Evolutionary conservation across 1,140 invertebrate species (phyloP).

Genomic region (Drosophila nasuta): DNA sequence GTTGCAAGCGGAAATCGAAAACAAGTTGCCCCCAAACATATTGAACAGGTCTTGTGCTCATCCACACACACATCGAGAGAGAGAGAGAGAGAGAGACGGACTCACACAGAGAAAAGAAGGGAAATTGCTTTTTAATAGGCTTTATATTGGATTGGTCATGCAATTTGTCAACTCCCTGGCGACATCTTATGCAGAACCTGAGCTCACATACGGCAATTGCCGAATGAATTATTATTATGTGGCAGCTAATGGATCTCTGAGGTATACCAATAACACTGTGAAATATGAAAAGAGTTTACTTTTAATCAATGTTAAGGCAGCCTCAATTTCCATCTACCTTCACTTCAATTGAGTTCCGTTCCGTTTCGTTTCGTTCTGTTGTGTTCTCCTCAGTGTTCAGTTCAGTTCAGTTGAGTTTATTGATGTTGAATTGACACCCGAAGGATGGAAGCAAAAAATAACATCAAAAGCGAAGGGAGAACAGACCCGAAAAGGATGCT

Average conservation of each 20-base stretch:
- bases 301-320: slow-evolving; percentile 13
- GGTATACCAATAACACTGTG: slow-evolving; percentile 2
- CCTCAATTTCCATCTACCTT: slow-evolving; percentile 11
- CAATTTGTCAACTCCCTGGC: slow-evolving; percentile 38
- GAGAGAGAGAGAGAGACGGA: no score
- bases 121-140: slow-evolving; percentile 56
- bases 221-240: slow-evolving; percentile 34
- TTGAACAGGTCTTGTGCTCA: slow-evolving; percentile 21
- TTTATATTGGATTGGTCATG: slow-evolving; percentile 30
- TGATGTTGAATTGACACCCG: slow-evolving; percentile 22
- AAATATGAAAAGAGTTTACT: slow-evolving; percentile 11
- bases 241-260: slow-evolving; percentile 18
- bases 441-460: not conserved
- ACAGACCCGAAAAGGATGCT: slow-evolving; percentile 15
- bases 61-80: not conserved
- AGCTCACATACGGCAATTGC: not conserved
- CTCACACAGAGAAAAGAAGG: slow-evolving; percentile 8
- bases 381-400: no score
- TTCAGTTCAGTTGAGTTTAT: not conserved
- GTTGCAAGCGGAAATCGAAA: slow-evolving; percentile 54
- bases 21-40: slow-evolving; percentile 45
- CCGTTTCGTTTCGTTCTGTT: not conserved
- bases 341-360: not conserved
- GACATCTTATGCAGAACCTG: slow-evolving; percentile 30
- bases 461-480: slow-evolving; percentile 10